Conservation (phyloP, 2,113 vertebrate genomes). For the Leptobrachium ailaonicum region DNA sequence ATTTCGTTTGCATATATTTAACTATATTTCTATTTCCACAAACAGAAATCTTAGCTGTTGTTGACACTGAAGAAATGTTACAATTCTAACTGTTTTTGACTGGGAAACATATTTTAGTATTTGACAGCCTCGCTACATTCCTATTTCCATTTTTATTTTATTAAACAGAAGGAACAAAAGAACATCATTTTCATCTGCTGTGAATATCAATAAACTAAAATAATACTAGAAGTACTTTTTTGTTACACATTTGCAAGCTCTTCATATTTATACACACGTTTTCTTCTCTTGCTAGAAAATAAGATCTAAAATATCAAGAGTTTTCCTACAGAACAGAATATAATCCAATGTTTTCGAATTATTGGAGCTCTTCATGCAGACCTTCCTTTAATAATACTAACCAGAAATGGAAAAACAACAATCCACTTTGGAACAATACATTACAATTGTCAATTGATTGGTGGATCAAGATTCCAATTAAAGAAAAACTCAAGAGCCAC, state of each 20-base stretch:
- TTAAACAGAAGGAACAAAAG: neutral
- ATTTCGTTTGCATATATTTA: conserved; percentile 7
- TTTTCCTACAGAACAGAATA: too few relatives aligned
- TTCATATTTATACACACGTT: neutral
- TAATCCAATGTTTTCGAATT: too few relatives aligned
- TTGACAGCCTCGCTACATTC: conserved; percentile 12
- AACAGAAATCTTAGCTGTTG: neutral
- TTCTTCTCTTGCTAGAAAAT: too few relatives aligned
- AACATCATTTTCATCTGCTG: neutral
- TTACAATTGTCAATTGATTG: too few relatives aligned
- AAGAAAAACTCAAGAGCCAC: too few relatives aligned
- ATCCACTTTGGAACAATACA: too few relatives aligned
- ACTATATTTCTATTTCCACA: neutral
- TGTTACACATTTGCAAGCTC: conserved; percentile 4
- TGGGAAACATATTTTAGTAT: conserved; percentile 24
- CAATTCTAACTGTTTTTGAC: conserved; percentile 21
- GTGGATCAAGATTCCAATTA: too few relatives aligned
- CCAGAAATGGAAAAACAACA: too few relatives aligned
- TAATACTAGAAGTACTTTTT: neutral
- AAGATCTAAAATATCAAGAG: too few relatives aligned
- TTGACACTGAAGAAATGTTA: conserved; percentile 17
- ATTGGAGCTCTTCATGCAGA: too few relatives aligned
- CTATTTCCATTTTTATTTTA: conserved; percentile 8
- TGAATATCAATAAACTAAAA: neutral
- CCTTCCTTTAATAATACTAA: too few relatives aligned